These are phyloP conservation scores for Chaetura pelagica DNA, from an alignment of 2,113 vertebrate genomes.

Conservation along the genomic window DNA sequence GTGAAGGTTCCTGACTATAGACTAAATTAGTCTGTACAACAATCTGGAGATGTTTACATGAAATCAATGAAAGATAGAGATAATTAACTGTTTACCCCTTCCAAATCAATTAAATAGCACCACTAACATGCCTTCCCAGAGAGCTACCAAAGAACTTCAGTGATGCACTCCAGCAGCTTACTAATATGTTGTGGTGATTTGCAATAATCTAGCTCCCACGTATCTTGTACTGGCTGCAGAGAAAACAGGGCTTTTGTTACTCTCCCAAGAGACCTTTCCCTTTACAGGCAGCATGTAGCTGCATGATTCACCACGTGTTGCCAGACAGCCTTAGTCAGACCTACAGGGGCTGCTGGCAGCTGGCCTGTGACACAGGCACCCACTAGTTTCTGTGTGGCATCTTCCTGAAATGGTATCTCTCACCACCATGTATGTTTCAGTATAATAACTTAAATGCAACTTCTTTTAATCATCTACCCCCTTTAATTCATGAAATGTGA, in stretches of 20 bases:
- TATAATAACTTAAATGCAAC: neutral
- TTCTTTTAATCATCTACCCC: neutral
- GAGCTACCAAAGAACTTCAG: neutral
- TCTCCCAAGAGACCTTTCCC: neutral
- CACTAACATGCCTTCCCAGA: neutral
- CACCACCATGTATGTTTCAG: neutral
- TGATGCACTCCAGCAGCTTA: neutral
- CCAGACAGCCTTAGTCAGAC: neutral
- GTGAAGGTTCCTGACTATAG: neutral
- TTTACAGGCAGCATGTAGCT: neutral
- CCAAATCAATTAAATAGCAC: neutral
- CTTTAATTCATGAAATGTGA: slow-evolving; percentile 15
- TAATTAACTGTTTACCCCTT: neutral
- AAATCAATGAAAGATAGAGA: neutral
- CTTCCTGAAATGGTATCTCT: neutral
- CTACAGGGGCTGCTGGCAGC: neutral
- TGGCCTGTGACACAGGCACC: neutral
- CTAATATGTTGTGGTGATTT: neutral
- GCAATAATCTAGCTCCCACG: neutral
- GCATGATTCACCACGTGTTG: neutral
- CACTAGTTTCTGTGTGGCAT: neutral
- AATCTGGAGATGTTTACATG: neutral
- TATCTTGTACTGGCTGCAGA: neutral
- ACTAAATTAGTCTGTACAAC: neutral
- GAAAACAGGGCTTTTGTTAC: neutral